Evolutionary conservation across 2,113 vertebrate genomes (phyloP), one percentile per base, ranked within the genome.

Genomic region (Heterotilapia buettikoferi): DNA sequence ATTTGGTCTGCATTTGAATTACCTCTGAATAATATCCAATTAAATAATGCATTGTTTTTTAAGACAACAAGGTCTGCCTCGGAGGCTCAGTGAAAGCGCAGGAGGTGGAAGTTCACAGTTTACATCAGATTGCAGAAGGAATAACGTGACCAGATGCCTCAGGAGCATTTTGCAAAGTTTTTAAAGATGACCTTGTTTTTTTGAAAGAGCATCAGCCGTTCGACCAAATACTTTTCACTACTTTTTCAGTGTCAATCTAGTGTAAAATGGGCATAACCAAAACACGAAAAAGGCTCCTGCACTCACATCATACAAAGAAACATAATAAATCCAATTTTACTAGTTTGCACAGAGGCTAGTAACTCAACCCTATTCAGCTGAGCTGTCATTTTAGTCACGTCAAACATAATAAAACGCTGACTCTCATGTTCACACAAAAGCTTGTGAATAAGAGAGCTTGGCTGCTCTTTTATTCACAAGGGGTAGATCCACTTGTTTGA

Each of bases 21-120:
- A 86, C 87, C 87, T 92, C 88, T 85, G 92, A 94, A 90, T 95
- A 93, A 90, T 94, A 93, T 95, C 93, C 90, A 94, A 92, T 93
- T 95, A 93, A 95, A 94, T 92, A 93, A 94, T 93, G 88, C 89
- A 95, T 95, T 92, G 92, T 95, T 93, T 92, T 68, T 50, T 57
- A 81, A 91, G 83, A 92, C 92, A 91, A 93, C 90, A 81, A 86
- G 90, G 61, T 50, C 85, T 82, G 81, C 87, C 87, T 91, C 45
- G 73, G 80, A 86, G 83, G 83, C 54, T 33, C 76, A 83, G 71
- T 90, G 86, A 88, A 93, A 80, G 71, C 81, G 68, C 56, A 16
- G 53, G 79, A 87, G 87, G 85, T 68, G 81, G 76, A 87, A 45
- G 86, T 84, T 83, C 83, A 57, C 54, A 84, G 10, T 61, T 66